Base-by-base conservation (phyloP, 2,888 invertebrate species). In the Apoda limacodes region DNA sequence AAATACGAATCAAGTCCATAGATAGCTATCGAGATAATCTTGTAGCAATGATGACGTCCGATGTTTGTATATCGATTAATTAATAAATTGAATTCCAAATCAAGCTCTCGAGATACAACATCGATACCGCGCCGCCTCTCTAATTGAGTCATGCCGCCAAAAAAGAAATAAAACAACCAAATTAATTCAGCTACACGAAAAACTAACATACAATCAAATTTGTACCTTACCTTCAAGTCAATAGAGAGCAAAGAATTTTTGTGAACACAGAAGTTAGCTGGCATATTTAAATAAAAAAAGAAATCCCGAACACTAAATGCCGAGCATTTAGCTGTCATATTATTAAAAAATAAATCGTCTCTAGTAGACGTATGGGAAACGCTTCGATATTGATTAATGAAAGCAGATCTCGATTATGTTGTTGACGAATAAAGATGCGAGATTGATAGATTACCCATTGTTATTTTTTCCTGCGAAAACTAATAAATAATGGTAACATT, bases 31-130 rank as follows among this genome's bases (percentile, higher is more conserved):
- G 62, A 52, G 54, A 54, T 9, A 50, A 52, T 51, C 54, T 61
- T 62, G 67, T 65, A 66, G 59, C 49, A 39, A 65, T 61, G 76
- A 74, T 68, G 76, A 75, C 72, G 72, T 68, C 57, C 60, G 61
- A 65, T 76, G 78, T 80, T 80, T 80, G 78, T 76, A 69, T 74
- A 76, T 75, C 75, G 78, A 80, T 78, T 78, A 78, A 80, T 78
- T 80, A 80, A 78, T 80, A 78, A 78, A 75, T 72, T 70, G 68
- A 63, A 63, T 59, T 58, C 63, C 58, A 57, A 61, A 62, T 71
- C 75, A 68, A 64, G 60, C 63, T 59, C 61, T 64, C 61, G 66
- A 67, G 62, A 67, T 64, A 52, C 57, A 58, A 52, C 59, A 62
- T 62, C 66, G 72, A 70, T 71, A 72, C 66, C 66, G 61, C 62